These are phyloP conservation scores for Polyodon spathula DNA, from an alignment of 2,113 vertebrate species.

Conservation along the genomic window DNA sequence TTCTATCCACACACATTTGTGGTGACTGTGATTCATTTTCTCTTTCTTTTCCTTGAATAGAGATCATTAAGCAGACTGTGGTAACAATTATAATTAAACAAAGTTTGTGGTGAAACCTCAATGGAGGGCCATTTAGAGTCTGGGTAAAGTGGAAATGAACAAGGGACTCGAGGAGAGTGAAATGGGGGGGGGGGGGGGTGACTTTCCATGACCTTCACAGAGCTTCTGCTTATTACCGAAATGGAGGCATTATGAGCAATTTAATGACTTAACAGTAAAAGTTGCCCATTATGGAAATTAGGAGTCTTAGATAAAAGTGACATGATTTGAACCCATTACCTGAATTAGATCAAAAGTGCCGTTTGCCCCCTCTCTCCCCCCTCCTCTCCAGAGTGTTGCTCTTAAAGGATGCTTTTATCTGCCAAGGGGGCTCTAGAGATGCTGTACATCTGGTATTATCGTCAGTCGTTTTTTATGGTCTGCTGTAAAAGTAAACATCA, in stretches of 20 bases:
- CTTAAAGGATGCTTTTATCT: background rate
- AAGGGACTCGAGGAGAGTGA: background rate
- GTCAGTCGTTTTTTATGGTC: background rate
- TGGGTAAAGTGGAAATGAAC: background rate
- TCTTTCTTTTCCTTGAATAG: background rate
- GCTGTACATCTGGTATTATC: background rate
- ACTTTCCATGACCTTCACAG: slow-evolving; percentile 12
- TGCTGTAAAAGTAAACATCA: background rate
- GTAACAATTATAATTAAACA: background rate
- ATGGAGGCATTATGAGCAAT: slow-evolving; percentile 9
- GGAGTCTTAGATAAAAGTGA: slow-evolving; percentile 10
- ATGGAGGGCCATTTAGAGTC: background rate
- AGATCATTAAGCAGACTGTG: background rate
- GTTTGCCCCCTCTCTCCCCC: background rate
- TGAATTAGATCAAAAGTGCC: slow-evolving; percentile 10
- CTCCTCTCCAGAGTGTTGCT: background rate
- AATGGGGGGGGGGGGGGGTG: background rate
- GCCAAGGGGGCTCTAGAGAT: too few species aligned
- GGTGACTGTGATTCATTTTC: too few species aligned
- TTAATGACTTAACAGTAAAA: slow-evolving; percentile 19
- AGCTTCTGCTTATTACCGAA: slow-evolving; percentile 5
- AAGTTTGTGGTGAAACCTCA: background rate
- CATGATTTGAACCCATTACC: slow-evolving; percentile 8
- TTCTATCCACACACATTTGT: too few species aligned
- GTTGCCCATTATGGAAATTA: slow-evolving; percentile 11